Evolutionary conservation across 64 coral and sea anemone species (phyloP), one percentile per base, ranked within the genome.

Genomic region (Montipora foliosa): DNA sequence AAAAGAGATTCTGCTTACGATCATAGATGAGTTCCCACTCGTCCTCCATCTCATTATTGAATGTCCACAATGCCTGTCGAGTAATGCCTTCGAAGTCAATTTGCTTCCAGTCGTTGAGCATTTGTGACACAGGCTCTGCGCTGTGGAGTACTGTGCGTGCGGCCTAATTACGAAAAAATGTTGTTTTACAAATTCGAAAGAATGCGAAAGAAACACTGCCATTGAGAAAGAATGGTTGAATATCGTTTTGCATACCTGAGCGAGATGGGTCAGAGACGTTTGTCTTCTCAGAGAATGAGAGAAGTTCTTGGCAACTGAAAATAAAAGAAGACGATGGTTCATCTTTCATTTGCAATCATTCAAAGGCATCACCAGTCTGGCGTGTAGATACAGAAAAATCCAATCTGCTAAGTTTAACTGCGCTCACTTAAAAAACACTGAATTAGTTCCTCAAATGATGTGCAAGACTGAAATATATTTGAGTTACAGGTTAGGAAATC

Each of bases 61-160:
- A 99, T 51, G 98, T 94, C 98, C 98, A 99, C 92, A 99, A 84
- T 6, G 98, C 95, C 74, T 99, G 98, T 11, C 94, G 95, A 16
- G 95, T 84, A 68, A 99, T 99, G 68, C 92, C 92, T 90, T 99
- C 89, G 48, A 99, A 99, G 61, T 99, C 98, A 68, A 99, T 96
- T 44, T 94, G 92, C 14, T 88, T 84, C 98, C 98, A 99, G 76
- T 99, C 98, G 9, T 85, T 91, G 2, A 99, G 82, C 98, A 99
- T 99, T 62, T 99, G 98, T 1, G 90, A 91, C 46, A 99, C 98
- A 44, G 98, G 95, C 50, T 99, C 98, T 61, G 95, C 88, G 48
- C 98, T 99, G 55, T 99, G 98, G 10, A 99, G 76, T 6, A 99
- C 98, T 1, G 98, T 99, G 1, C 98, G 92, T 19, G 98, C 98